Evolutionary conservation across 2,888 invertebrate species (phyloP).

Genomic region (Nebria brevicollis): DNA sequence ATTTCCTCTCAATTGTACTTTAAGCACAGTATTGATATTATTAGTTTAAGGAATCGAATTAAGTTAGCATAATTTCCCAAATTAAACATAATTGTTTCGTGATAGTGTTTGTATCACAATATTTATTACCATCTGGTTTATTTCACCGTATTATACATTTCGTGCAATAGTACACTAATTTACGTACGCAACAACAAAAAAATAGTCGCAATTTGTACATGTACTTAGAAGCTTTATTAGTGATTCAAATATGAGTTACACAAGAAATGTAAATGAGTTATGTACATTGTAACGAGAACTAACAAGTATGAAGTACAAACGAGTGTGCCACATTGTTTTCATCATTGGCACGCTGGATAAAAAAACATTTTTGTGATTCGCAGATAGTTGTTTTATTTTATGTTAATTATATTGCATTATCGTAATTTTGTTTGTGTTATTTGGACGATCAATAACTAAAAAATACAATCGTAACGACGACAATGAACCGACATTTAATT

Average conservation of each 20-base stretch:
- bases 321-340: not conserved
- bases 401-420: not conserved
- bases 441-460: not conserved
- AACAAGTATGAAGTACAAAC: not conserved
- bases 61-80: not conserved
- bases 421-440: not conserved
- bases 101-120: not conserved
- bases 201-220: not conserved
- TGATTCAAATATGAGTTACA: not conserved
- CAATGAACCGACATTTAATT: not conserved
- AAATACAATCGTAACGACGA: not conserved
- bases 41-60: not conserved
- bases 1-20: not conserved
- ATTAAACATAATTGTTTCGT: no score
- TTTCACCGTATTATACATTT: not conserved
- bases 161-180: not conserved
- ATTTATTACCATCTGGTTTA: not conserved
- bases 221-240: not conserved
- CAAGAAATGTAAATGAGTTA: not conserved
- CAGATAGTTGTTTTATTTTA: not conserved
- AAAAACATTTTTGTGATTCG: not conserved
- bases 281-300: not conserved
- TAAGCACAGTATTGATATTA: not conserved
- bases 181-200: not conserved
- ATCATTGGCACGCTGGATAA: not conserved